Evolutionary conservation across 2,113 vertebrate species (phyloP), one percentile per base, ranked within the genome.

Genomic region (Enhydra lutris): DNA sequence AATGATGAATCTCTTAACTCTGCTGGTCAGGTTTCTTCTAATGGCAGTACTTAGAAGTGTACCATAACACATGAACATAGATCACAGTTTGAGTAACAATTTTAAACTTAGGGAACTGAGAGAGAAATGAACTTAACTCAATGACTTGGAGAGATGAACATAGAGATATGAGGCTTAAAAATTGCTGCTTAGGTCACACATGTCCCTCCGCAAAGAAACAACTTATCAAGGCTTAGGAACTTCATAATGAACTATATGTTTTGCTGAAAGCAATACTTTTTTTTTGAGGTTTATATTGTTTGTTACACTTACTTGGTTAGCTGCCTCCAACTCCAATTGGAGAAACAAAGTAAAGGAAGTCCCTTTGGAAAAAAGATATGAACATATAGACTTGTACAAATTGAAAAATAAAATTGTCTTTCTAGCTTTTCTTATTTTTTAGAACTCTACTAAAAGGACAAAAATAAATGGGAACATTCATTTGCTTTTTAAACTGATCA

Each of bases 401-500:
- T 45, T 93, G 45, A 95, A 98, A 97, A 95, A 39, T 84, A 83
- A 96, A 97, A 95, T 91, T 78, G 55, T 91, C 95, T 91, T 96
- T 91, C 50, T 92, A 82, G 24, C 9, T 79, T 59, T 65, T 65
- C 20, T 65, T 76, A 73, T 59, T 73, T 94, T 89, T 96, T 71
- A 97, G 82, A 94, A 85, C 39, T 87, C n/a, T 88, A 80, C 57
- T 92, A 80, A 95, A 97, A 96, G 29, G 61, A 95, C 42, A 94
- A 95, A 88, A 95, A 96, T 96, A 97, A 96, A 96, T 86, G 61
- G 78, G 91, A 97, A 97, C 93, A 96, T 88, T 74, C 97, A 17
- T 91, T 97, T 97, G 94, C 97, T 98, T 97, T 98, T 98, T 69
- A 98, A 96, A 98, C 0, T 90, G 89, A 98, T 92, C 71, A 92